Evolutionary conservation across 2,888 invertebrate species (phyloP).

Genomic region (Scaeva pyrastri): DNA sequence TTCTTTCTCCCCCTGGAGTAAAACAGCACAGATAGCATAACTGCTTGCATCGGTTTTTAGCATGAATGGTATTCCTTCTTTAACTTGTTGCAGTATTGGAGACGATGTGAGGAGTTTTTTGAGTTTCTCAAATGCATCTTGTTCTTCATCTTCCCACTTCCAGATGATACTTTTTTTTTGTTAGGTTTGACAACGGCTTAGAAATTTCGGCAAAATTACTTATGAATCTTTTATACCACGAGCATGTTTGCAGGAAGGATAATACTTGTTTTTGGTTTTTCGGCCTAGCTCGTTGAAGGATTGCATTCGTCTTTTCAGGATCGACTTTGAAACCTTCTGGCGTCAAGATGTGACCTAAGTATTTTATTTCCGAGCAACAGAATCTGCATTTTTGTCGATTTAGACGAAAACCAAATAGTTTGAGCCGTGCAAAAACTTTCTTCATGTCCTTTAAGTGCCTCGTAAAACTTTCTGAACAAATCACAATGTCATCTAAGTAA

Average conservation of each 20-base stretch:
- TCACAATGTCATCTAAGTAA: slow-evolving; percentile 26
- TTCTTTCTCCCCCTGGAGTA: slow-evolving; percentile 30
- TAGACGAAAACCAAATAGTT: background rate
- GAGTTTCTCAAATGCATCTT: background rate
- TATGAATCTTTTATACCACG: slow-evolving; percentile 62
- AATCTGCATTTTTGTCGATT: slow-evolving; percentile 16
- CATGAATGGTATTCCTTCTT: slow-evolving; percentile 1
- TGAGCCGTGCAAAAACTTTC: background rate
- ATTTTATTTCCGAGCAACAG: slow-evolving; percentile 25
- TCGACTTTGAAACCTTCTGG: slow-evolving; percentile 20
- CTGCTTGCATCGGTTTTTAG: background rate
- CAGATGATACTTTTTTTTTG: background rate
- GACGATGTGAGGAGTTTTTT: slow-evolving; percentile 7
- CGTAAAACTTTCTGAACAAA: background rate
- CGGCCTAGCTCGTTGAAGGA: slow-evolving; percentile 63
- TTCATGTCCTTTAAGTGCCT: background rate
- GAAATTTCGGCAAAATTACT: slow-evolving; percentile 66
- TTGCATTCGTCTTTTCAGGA: slow-evolving; percentile 70
- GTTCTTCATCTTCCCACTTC: background rate
- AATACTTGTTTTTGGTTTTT: slow-evolving; percentile 72
- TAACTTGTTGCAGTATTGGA: slow-evolving; percentile 17
- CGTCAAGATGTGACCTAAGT: slow-evolving; percentile 32
- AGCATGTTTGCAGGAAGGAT: slow-evolving; percentile 70
- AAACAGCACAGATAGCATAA: slow-evolving; percentile 9
- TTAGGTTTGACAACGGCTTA: slow-evolving; percentile 72